Evolutionary conservation across 2,113 vertebrate genomes (phyloP).

Genomic region (Halcyon malimbica): DNA sequence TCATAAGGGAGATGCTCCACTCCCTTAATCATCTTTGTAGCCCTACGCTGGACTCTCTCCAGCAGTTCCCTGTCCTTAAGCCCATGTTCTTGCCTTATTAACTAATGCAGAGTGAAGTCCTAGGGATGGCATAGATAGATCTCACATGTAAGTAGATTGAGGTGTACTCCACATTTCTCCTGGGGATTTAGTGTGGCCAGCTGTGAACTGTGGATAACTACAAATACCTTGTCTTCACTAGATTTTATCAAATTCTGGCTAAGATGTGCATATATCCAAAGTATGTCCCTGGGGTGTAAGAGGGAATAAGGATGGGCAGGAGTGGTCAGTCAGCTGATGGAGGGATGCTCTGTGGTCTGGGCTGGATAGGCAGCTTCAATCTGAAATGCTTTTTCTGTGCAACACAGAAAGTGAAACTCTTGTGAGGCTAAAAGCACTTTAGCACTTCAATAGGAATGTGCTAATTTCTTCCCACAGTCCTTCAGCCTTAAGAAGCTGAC

Average conservation of each 20-base stretch:
- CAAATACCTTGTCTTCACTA: neutral
- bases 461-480: neutral
- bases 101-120: neutral
- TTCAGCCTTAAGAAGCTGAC: conserved; percentile 6
- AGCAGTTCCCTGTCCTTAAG: too few species aligned
- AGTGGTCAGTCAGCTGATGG: neutral
- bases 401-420: neutral
- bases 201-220: neutral
- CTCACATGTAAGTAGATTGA: neutral
- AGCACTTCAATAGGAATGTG: neutral
- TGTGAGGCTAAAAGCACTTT: neutral
- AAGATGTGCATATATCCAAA: neutral
- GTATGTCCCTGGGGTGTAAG: neutral
- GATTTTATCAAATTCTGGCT: neutral
- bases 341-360: fast-evolving
- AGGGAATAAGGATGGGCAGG: neutral
- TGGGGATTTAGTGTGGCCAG: neutral
- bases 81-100: neutral
- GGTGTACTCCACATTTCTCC: neutral
- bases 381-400: neutral
- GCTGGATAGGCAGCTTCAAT: neutral
- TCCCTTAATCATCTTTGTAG: too few species aligned
- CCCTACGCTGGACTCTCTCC: too few species aligned
- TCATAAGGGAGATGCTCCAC: too few species aligned
- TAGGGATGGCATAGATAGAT: neutral